Base-by-base conservation (phyloP, 1,140 invertebrate genomes). In the Sminthurinus signatus region DNA sequence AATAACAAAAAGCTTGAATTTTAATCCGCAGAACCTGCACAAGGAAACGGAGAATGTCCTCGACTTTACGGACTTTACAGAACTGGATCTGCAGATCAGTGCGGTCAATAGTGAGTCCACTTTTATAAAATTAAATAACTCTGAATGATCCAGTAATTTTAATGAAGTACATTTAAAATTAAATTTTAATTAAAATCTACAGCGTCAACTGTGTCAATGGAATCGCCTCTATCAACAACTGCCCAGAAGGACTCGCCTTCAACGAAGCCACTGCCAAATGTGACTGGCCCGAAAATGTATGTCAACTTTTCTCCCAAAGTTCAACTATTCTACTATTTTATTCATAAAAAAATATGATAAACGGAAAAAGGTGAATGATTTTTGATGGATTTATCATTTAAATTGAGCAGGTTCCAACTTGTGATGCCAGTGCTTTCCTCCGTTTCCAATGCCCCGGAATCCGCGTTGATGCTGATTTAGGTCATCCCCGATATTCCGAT, bases 81-180 rank as follows among this genome's bases (percentile, higher is more conserved):
- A 67, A 84, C 86, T 1, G 86, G 89, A 72, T 72, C 79, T 4
- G 67, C 72, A 4, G 74, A 77, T 0, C 83, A 89, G 72, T 94
- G 91, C 74, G 88, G 89, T 14, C 80, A 86, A 68, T 95, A 92
- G n/a, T n/a, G n/a, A n/a, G n/a, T n/a, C n/a, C n/a, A n/a, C n/a
- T n/a, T n/a, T n/a, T n/a, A n/a, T n/a, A n/a, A n/a, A n/a, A n/a
- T n/a, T n/a, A n/a, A n/a, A n/a, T n/a, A n/a, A n/a, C n/a, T n/a
- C n/a, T n/a, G n/a, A n/a, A n/a, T n/a, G n/a, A n/a, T n/a, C n/a
- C n/a, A n/a, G n/a, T n/a, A n/a, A n/a, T n/a, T n/a, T n/a, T n/a
- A n/a, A n/a, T n/a, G n/a, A n/a, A n/a, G n/a, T n/a, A n/a, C n/a
- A n/a, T n/a, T n/a, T n/a, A n/a, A n/a, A n/a, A n/a, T n/a, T n/a